Evolutionary conservation across 1,140 invertebrate genomes (phyloP), one percentile per base, ranked within the genome.

Genomic region (Cheumatopsyche charites): DNA sequence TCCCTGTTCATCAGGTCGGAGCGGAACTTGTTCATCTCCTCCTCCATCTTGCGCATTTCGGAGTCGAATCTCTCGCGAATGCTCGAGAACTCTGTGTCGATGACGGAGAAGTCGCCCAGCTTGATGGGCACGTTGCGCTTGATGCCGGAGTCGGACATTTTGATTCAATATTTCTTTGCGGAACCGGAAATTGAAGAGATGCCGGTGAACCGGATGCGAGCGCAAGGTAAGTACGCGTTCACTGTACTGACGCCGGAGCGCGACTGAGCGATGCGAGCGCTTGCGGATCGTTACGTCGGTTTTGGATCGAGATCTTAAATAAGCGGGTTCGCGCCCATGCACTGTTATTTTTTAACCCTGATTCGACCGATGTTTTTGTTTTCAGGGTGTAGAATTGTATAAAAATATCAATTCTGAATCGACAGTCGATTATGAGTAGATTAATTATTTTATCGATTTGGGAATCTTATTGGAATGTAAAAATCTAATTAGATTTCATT

Each of bases 31-130:
- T 92, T 92, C 96, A 98, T 98, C 85, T 98, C 96, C 77, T 98
- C 95, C 85, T 98, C 96, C 94, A 98, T 98, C 85, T 95, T 94
- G 77, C 91, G 88, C 96, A 98, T 98, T 88, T 98, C 96, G 66
- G 90, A 90, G 81, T 98, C 96, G 82, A 98, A 98, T 73, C 94
- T 88, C 81, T 97, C 95, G 73, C 95, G 90, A 81, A 98, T 98
- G 82, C 91, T 95, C 78, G 93, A 94, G 85, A 98, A 98, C 85
- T 98, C 96, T 62, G 92, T 93, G 83, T 98, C 96, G 82, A 98
- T 94, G 76, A 98, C 94, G 82, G 92, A 95, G 87, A 95, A 94
- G 82, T 97, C 94, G 73, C 93, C 93, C 79, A 96, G 88, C 84
- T 94, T 94, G 82, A 98, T 95, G 78, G 96, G 95, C 85, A 95